A percentile compares a stretch with the other conserved stretches of the same genome.
Evolutionary conservation across 2,797 vertebrate genomes (phyloP).

Genomic region (Muscicapa striata): DNA sequence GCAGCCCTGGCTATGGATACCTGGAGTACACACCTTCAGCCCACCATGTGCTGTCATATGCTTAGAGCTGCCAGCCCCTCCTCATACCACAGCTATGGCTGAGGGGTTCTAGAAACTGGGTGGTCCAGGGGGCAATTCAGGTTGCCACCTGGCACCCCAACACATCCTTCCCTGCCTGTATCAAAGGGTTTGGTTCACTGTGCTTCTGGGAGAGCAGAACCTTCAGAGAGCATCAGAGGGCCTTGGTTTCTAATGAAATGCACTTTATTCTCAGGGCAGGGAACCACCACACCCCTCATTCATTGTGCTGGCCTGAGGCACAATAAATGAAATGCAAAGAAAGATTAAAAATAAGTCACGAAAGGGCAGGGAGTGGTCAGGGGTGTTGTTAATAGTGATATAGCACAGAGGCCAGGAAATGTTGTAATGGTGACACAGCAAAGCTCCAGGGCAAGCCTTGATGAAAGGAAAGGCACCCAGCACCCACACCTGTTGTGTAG

Average conservation of each 20-base stretch:
- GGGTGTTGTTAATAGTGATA: not conserved
- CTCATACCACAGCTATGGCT: not conserved
- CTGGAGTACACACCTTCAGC: not conserved
- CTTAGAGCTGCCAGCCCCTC: not conserved
- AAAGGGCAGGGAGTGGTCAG: not conserved
- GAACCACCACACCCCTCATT: fast-evolving
- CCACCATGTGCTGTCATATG: fast-evolving
- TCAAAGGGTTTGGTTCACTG: not conserved
- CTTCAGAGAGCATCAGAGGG: not conserved
- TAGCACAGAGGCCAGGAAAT: not conserved
- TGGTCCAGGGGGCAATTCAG: not conserved
- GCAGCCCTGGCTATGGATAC: not conserved
- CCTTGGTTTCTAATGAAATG: not conserved
- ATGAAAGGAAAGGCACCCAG: not conserved
- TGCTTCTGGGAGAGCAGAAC: not conserved
- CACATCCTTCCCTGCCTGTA: not conserved
- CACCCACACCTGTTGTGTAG: not conserved
- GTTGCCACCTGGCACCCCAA: not conserved
- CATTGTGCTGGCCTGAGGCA: not conserved
- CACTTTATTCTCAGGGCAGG: not conserved
- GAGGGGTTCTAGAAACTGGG: not conserved
- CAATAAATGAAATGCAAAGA: not conserved
- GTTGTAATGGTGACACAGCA: not conserved
- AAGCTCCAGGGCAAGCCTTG: not conserved
- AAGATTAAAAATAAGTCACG: not conserved